These are phyloP conservation scores for Chitala chitala DNA, from an alignment of 2,113 vertebrate genomes.

Conservation along the genomic window DNA sequence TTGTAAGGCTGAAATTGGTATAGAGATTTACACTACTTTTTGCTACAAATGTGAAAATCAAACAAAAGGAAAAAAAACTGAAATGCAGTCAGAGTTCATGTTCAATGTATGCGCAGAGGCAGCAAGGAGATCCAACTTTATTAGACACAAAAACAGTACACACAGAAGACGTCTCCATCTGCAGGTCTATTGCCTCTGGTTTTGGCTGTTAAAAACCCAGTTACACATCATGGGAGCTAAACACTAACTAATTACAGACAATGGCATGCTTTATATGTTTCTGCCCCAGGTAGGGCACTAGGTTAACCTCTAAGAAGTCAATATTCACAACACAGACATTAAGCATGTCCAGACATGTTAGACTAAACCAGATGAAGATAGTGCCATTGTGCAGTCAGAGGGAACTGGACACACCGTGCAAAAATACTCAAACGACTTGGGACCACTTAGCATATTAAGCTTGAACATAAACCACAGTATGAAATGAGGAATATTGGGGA, in stretches of 20 bases:
- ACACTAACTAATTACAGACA: conserved; percentile 46
- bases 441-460: conserved; percentile 10
- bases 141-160: conserved; percentile 49
- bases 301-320: conserved; percentile 36
- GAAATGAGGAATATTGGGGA: neutral
- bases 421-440: neutral
- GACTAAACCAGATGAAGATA: conserved; percentile 32
- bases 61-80: neutral
- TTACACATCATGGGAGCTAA: conserved; percentile 47
- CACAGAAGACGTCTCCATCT: conserved; percentile 45
- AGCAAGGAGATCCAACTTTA: conserved; percentile 64
- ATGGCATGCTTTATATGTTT: conserved; percentile 62
- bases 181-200: conserved; percentile 35
- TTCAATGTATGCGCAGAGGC: neutral
- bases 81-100: neutral
- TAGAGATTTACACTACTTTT: neutral
- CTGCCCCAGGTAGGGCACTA: conserved; percentile 37
- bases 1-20: too few species aligned
- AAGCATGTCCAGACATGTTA: conserved; percentile 35
- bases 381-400: conserved; percentile 33
- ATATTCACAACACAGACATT: conserved; percentile 46
- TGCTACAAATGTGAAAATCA: neutral
- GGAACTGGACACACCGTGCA: conserved; percentile 19
- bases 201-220: conserved; percentile 55
- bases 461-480: neutral